Conservation (phyloP, 2,797 vertebrate genomes). For the Pantherophis vulpinus region DNA sequence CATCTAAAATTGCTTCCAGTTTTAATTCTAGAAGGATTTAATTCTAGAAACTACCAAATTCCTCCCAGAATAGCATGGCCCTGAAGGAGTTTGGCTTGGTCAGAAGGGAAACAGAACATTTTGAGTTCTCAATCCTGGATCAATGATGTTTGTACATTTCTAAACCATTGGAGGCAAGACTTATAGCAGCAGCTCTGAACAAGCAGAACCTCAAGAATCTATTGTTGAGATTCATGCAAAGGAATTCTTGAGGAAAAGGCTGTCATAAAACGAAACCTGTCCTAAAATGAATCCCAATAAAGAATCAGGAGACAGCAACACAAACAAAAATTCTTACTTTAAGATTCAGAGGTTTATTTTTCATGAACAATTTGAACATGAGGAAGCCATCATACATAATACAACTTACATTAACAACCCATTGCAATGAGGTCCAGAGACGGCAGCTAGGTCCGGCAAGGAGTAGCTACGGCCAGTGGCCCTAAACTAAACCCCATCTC, state of each 20-base stretch:
- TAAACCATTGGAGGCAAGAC: neutral
- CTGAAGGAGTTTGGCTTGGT: neutral
- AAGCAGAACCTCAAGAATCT: neutral
- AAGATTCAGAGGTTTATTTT: no score
- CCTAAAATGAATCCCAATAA: no score
- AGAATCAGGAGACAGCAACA: no score
- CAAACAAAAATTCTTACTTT: no score
- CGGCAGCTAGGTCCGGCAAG: no score
- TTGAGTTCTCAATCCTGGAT: neutral
- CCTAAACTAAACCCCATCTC: no score
- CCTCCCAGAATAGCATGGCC: neutral
- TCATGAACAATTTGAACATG: no score
- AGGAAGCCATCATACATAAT: no score
- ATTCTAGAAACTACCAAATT: neutral
- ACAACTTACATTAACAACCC: no score
- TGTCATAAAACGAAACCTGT: no score
- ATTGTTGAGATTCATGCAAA: neutral
- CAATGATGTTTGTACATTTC: neutral
- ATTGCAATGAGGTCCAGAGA: no score
- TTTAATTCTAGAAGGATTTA: neutral
- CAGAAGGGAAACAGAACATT: neutral
- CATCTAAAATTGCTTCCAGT: neutral
- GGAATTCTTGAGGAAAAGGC: neutral
- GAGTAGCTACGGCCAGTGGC: no score
- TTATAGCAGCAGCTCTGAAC: neutral